Percentiles rank a stretch among this genome's conserved stretches.
Evolutionary conservation across 2,797 vertebrate genomes (phyloP).

Genomic region (Carcharodon carcharias): DNA sequence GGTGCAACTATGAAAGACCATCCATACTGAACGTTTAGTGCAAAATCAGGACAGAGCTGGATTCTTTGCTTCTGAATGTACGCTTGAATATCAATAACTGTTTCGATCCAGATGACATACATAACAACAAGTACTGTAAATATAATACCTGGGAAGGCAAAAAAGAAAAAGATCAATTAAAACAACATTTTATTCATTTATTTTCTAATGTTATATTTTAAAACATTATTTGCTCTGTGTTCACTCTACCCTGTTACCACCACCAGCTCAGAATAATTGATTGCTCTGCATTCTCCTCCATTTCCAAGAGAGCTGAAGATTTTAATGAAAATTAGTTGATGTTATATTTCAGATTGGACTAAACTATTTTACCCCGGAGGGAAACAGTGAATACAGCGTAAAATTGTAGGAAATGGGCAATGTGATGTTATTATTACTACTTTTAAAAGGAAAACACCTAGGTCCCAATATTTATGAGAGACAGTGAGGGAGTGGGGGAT

Average conservation of each 20-base stretch:
- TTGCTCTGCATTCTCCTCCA: not conserved
- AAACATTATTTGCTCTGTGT: not conserved
- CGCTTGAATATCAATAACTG: conserved; percentile 69
- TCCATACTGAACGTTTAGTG: conserved; percentile 70
- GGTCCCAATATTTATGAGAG: not conserved
- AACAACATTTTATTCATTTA: not conserved
- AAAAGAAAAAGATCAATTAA: conserved; percentile 35
- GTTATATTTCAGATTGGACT: not conserved
- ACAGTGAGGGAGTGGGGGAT: too few species aligned
- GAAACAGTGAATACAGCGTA: not conserved
- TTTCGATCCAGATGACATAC: conserved; percentile 87
- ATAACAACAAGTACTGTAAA: conserved; percentile 80
- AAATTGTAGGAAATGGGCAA: not conserved
- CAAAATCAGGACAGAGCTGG: conserved; percentile 62
- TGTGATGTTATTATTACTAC: not conserved
- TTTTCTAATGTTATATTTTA: not conserved
- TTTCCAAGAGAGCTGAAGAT: not conserved
- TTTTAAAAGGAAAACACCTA: not conserved
- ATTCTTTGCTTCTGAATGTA: conserved; percentile 62
- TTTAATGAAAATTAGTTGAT: not conserved
- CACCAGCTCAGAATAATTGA: not conserved
- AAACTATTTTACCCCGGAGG: not conserved
- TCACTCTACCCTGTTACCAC: not conserved
- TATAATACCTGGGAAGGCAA: conserved; percentile 67
- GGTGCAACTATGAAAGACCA: conserved; percentile 91